Conservation (phyloP, 2,113 vertebrate species). For the Amphiprion percula region DNA sequence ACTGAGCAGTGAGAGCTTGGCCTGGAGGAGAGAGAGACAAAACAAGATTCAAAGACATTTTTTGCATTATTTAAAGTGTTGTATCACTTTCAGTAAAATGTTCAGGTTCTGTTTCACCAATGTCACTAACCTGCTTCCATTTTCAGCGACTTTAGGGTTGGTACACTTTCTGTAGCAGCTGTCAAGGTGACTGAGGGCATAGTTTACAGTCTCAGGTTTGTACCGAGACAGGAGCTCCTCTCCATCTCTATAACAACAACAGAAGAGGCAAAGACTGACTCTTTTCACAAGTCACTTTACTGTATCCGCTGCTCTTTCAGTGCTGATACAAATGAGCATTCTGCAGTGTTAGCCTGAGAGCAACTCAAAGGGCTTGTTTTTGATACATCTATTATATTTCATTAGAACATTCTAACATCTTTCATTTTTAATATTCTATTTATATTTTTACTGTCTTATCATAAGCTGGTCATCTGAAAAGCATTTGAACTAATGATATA, state of each 20-base stretch:
- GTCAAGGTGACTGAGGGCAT: conserved; percentile 78
- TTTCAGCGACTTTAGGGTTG: conserved; percentile 2
- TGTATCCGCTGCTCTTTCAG: background rate
- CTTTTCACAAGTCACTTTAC: background rate
- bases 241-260: conserved; percentile 77
- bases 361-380: background rate
- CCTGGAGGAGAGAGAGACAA: conserved; percentile 41
- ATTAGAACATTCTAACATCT: too few species aligned
- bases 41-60: background rate
- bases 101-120: background rate
- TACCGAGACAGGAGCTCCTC: conserved; percentile 81
- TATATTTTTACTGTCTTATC: too few species aligned
- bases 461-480: too few species aligned
- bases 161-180: conserved; percentile 4
- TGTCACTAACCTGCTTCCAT: conserved; percentile 67
- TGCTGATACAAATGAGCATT: background rate
- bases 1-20: conserved; percentile 56
- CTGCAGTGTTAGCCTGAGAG: background rate
- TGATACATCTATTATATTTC: too few species aligned
- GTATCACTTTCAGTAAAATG: background rate
- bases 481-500: background rate
- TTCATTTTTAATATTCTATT: background rate
- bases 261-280: conserved; percentile 15
- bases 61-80: background rate
- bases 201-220: conserved; percentile 85